Evolutionary conservation across 2,888 invertebrate genomes (phyloP), one percentile per base, ranked within the genome.

Genomic region (Allacma fusca): DNA sequence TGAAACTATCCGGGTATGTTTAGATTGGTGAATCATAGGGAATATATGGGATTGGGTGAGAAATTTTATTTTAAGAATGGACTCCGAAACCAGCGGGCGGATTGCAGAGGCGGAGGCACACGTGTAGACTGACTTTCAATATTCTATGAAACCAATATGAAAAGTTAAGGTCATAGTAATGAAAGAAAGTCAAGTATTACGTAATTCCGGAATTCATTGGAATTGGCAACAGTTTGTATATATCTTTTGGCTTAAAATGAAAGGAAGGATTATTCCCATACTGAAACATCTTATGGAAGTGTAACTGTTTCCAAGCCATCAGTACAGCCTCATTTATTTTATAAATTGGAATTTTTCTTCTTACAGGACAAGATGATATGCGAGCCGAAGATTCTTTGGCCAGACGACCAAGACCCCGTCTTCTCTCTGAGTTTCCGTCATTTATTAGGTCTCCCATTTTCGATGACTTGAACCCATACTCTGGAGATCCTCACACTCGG

Each of bases 291-390:
- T n/a, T n/a, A n/a, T n/a, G n/a, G n/a, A n/a, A n/a, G n/a, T n/a
- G n/a, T n/a, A n/a, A n/a, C n/a, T n/a, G n/a, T n/a, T n/a, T n/a
- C n/a, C n/a, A n/a, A n/a, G n/a, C n/a, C n/a, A n/a, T n/a, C n/a
- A n/a, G n/a, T n/a, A n/a, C n/a, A n/a, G n/a, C n/a, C n/a, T n/a
- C n/a, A n/a, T n/a, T n/a, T n/a, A n/a, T n/a, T n/a, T 40, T 40
- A 9, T 5, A 40, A 40, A 40, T 40, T 40, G 7, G 40, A 40
- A 40, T 13, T 13, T 40, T n/a, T n/a, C n/a, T 40, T 13, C 59
- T 76, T 13, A 29, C 86, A 94, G 95, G 95, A 89, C 94, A 95
- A 86, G 94, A 95, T 88, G 95, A 95, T 89, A 92, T 95, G 89
- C 92, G 94, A 87, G 95, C 95, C 85, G 93, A 93, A 86, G 95